Evolutionary conservation across 2,888 invertebrate species (phyloP), one percentile per base, ranked within the genome.

Genomic region (Seladonia tumulorum): DNA sequence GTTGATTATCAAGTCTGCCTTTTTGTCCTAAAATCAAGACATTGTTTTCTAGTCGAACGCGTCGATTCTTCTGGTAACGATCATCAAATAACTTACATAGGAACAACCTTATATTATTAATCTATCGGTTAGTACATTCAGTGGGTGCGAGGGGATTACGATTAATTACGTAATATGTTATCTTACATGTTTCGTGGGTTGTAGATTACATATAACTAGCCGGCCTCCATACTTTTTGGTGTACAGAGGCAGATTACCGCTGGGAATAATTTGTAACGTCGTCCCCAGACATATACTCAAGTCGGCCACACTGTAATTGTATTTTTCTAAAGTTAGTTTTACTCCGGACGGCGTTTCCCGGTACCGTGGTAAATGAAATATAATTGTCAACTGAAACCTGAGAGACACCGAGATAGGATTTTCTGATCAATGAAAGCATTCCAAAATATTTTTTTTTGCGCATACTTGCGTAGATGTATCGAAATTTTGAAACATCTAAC

Each of bases 181-280:
- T 81, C 96, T 96, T 96, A 98, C 99, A 96, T 99, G 98, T 96
- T 99, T 99, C 5, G 99, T 99, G n/a, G 98, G 97, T 95, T 99
- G 99, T 79, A 99, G 96, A 95, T 99, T 99, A 88, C 99, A 98
- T 91, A 99, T 98, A 29, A 98, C 98, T 78, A 99, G 95, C 94
- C 97, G 97, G 5, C 99, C 99, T 42, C 97, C 97, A 94, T 97
- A 97, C 94, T 98, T 98, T 91, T 98, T 97, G 86, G 97, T 97
- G 93, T 97, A 97, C 57, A 99, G 95, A 5, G 99, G 99, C 90
- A 99, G 96, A 95, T 98, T 98, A 22, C 99, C 99, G 95, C 99
- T 99, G 66, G 99, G 99, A 89, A 99, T 96, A 91, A 99, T 99
- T 96, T 99, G 99, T 77, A 99, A 96, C 8, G 99, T 99, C n/a